A percentile compares a stretch with the other conserved stretches of the same genome.
Evolutionary conservation across 1,140 invertebrate species (phyloP).

Genomic region (Colletes gigas): DNA sequence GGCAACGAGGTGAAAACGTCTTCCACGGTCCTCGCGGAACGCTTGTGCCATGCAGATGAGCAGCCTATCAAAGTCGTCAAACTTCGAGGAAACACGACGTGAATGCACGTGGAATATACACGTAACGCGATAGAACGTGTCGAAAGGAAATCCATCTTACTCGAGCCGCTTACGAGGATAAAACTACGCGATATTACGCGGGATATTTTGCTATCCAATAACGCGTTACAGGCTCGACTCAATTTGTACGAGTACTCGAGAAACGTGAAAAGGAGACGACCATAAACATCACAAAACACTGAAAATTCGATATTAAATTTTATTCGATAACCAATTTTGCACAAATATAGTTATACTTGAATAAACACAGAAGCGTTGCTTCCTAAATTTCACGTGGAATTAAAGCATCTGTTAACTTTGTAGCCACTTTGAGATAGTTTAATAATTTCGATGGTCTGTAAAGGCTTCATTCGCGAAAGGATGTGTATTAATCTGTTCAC

Average conservation of each 20-base stretch:
- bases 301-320: neutral
- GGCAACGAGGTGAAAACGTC: no score
- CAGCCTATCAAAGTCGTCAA: neutral
- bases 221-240: no score
- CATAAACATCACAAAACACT: no score
- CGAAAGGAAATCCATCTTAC: neutral
- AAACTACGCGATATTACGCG: neutral
- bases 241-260: no score
- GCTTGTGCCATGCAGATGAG: neutral
- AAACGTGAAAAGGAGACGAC: no score
- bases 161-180: neutral
- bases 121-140: neutral
- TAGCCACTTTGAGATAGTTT: neutral
- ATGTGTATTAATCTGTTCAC: neutral
- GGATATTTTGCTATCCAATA: neutral
- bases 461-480: conserved; percentile 9
- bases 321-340: neutral
- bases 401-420: neutral
- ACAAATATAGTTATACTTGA: no score
- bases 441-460: neutral
- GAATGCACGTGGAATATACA: neutral
- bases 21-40: neutral
- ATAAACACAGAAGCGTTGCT: no score
- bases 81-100: neutral
- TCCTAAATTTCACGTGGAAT: no score